A percentile compares a stretch with the other conserved stretches of the same genome.
Conservation (phyloP, 2,888 invertebrate genomes). For the Microdon myrmicae region DNA sequence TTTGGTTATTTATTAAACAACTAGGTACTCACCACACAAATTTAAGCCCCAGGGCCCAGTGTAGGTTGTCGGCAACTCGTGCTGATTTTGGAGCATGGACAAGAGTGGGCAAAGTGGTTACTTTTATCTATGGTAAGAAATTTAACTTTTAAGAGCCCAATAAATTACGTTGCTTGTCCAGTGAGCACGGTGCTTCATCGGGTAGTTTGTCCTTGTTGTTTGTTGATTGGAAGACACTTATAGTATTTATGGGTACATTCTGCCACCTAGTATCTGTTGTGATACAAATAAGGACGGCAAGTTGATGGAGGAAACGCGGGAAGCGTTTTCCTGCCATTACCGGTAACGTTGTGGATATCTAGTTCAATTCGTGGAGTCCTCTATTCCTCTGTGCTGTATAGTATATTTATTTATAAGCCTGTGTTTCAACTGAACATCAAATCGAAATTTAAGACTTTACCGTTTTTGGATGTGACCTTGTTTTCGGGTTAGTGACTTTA, state of each 20-base stretch:
- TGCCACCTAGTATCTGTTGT: no score
- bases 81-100: slow-evolving; percentile 11
- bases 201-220: slow-evolving; percentile 31
- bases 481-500: no score
- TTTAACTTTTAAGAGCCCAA: slow-evolving; percentile 44
- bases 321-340: no score
- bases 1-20: slow-evolving; percentile 41
- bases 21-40: slow-evolving; percentile 24
- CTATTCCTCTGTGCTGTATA: no score
- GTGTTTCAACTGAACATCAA: no score
- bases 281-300: no score
- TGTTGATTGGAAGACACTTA: slow-evolving; percentile 25
- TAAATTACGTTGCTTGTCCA: slow-evolving; percentile 46
- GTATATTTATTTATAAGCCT: no score
- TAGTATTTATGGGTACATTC: slow-evolving; percentile 20
- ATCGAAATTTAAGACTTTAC: no score
- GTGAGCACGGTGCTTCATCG: slow-evolving; percentile 30
- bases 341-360: no score
- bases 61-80: slow-evolving; percentile 1
- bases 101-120: slow-evolving; percentile 25
- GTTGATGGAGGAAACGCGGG: no score
- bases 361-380: no score
- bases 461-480: no score
- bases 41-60: slow-evolving; percentile 17
- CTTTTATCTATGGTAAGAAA: slow-evolving; percentile 51